phyloP scores from a whole-genome alignment of 2,888 invertebrate species.

The Orthosia gracilis region DNA sequence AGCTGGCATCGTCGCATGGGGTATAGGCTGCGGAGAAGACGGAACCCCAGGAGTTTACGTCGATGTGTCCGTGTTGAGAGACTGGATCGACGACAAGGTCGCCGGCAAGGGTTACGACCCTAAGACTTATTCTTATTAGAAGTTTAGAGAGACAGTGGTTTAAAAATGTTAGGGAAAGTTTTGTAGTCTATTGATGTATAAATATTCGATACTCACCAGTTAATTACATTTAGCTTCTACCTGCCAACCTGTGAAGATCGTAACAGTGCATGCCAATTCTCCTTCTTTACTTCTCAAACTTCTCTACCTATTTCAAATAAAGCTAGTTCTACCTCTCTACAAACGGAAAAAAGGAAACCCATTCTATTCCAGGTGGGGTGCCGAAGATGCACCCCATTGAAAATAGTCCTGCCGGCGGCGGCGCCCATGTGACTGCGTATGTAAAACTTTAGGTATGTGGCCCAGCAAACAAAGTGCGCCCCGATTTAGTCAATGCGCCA shows the following conservation, averaged over 20 bases:
- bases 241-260: not conserved
- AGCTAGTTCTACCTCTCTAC: too few species aligned
- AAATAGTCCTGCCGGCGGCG: too few species aligned
- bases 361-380: too few species aligned
- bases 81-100: slow-evolving; percentile 93
- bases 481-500: slow-evolving; percentile 10
- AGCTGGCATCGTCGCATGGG: slow-evolving; percentile 95
- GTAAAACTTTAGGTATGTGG: slow-evolving; percentile 6
- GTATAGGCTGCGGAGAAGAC: slow-evolving; percentile 94
- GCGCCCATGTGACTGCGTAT: not conserved
- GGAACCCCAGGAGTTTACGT: slow-evolving; percentile 94
- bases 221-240: not conserved
- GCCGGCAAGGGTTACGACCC: slow-evolving; percentile 85
- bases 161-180: not conserved
- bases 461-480: slow-evolving; percentile 2
- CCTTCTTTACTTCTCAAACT: too few species aligned
- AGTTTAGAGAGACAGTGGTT: slow-evolving; percentile 21
- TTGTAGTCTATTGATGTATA: not conserved
- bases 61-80: slow-evolving; percentile 92
- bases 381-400: too few species aligned
- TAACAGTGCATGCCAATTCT: too few species aligned
- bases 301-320: too few species aligned
- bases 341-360: too few species aligned
- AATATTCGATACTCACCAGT: not conserved
- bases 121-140: slow-evolving; percentile 70